These are phyloP conservation scores for Myanophis thanlyinensis DNA, from an alignment of 2,113 vertebrate genomes.

Conservation along the genomic window DNA sequence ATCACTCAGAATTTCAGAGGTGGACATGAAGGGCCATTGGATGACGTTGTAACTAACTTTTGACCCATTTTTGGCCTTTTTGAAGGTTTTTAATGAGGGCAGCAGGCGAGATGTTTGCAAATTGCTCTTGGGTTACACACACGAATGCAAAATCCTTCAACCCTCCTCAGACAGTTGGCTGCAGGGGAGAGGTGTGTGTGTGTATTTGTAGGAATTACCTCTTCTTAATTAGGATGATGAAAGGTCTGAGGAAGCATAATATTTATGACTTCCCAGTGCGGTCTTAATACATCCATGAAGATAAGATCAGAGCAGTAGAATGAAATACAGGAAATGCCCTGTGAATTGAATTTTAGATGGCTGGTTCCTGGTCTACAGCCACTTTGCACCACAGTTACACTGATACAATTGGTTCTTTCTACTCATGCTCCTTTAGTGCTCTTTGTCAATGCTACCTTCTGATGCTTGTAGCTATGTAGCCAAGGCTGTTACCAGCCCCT, in stretches of 20 bases:
- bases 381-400: not conserved
- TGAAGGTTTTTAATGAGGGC: not conserved
- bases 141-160: not conserved
- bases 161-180: not conserved
- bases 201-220: not conserved
- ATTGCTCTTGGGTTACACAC: not conserved
- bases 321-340: not conserved
- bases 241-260: not conserved
- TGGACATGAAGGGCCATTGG: not conserved
- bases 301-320: not conserved
- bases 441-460: not conserved
- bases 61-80: not conserved
- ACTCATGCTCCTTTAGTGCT: not conserved
- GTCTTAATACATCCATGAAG: not conserved
- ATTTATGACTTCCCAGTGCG: not conserved
- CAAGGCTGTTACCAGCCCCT: not conserved
- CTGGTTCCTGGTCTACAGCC: not conserved
- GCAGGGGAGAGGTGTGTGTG: not conserved
- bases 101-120: not conserved
- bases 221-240: not conserved
- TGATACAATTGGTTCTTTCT: not conserved
- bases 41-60: not conserved
- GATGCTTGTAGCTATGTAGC: not conserved
- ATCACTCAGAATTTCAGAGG: not conserved
- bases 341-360: not conserved